Base-by-base conservation (phyloP, 2,113 vertebrate genomes). In the Gobiocypris rarus region DNA sequence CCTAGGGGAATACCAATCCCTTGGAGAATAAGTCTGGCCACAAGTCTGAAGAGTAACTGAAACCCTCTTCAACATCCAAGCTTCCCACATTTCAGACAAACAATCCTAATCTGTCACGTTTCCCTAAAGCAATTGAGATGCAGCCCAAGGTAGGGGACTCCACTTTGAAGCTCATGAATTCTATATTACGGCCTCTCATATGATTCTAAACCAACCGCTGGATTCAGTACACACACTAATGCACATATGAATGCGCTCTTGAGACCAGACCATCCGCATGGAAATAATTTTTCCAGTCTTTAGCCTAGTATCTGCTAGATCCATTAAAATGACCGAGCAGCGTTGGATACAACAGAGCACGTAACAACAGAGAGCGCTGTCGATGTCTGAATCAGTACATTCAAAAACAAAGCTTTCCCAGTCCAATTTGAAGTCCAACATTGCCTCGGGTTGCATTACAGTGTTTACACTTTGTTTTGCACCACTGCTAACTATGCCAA, bases 241-340 rank as follows among this genome's bases (percentile, higher is more conserved):
- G 45, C 41, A 73, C 43, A 65, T 24, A 59, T 75, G 73, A 26
- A 77, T 67, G 38, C 7, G 13, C 80, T 81, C 34, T 74, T n/a
- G 43, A 63, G 76, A 73, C 45, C 19, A 67, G 34, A n/a, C 9
- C 63, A 76, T 84, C 3, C 8, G 75, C 59, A 38, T 81, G 83
- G 45, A 83, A 86, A 89, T 86, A 0, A 9, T 41, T 86, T 85
- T 85, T 84, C 85, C 88, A 86, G 61, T 61, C 63, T 34, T 70
- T 19, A 65, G 77, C 24, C 43, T 19, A 43, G 45, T 78, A 45
- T 24, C 85, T 81, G 86, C 15, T 88, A 76, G 38, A 85, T 8
- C 54, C 56, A 88, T 86, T 86, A 83, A 54, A 31, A n/a, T 41
- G 22, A 74, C 15, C n/a, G 24, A 74, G 67, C 70, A 84, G 48